Evolutionary conservation across 1,140 invertebrate species (phyloP), one percentile per base, ranked within the genome.

Genomic region (Penaeus vannamei): DNA sequence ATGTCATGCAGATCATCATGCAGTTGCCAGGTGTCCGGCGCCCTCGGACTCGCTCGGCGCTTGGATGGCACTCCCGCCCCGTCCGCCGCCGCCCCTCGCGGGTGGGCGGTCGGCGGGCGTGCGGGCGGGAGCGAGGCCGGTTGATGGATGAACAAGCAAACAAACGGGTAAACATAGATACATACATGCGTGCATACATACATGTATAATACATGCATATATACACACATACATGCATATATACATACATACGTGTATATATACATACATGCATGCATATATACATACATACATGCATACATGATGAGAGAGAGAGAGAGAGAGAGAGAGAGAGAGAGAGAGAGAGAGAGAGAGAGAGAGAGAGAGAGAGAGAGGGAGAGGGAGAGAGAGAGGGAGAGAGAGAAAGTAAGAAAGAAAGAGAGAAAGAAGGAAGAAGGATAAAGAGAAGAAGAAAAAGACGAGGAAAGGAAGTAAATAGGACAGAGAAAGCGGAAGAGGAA

Each of bases 251-350:
- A 42, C 36, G 8, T 42, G 26, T 23, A 72, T 26, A 72, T 23
- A 72, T 72, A n/a, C 32, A 72, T 72, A 72, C 20, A n/a, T 29
- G 5, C 36, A n/a, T 72, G 26, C 20, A 72, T 72, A 29, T 23
- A 72, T n/a, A 42, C 20, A n/a, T 72, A 72, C 36, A 42, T 42
- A 42, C 36, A 42, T 72, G 69, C 20, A 72, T 29, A 29, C 26
- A n/a, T 29, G 26, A 72, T 36, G 72, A 36, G 14, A 36, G 20
- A 36, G 29, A 32, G 26, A 20, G 20, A 62, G 81, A 22, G 3
- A 83, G 1, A 60, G 53, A 83, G 81, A 83, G 59, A 59, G 80
- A 82, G 53, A 53, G 80, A 53, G 80, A 60, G 22, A 76, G n/a
- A 69, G 66, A 20, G n/a, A n/a, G n/a, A n/a, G n/a, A n/a, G n/a